A percentile compares a stretch with the other conserved stretches of the same genome.
phyloP scores from a whole-genome alignment of 2,888 invertebrate genomes.

The Apodemia duryi region DNA sequence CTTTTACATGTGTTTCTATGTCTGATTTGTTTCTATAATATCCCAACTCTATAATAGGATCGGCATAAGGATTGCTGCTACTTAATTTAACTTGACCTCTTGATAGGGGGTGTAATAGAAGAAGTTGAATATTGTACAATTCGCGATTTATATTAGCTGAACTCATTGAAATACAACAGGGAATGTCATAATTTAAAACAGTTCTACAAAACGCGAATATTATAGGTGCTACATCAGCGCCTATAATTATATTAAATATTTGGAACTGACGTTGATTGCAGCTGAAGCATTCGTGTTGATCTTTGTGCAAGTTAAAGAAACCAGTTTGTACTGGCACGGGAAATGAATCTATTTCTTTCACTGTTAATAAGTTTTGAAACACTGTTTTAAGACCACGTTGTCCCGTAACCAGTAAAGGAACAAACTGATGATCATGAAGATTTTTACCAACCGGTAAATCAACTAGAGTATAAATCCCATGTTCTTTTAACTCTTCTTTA shows the following conservation, averaged over 20 bases:
- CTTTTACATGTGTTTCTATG: constrained; percentile 41
- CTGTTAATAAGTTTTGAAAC: background rate
- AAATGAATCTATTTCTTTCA: constrained; percentile 2
- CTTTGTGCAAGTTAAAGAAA: background rate
- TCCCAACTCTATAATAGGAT: constrained; percentile 55
- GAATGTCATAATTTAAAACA: constrained; percentile 39
- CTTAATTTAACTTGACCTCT: constrained; percentile 52
- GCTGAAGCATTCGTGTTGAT: constrained; percentile 12
- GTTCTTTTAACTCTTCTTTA: constrained; percentile 40
- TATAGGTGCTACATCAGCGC: constrained; percentile 46
- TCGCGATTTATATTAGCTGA: constrained; percentile 46
- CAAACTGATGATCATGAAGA: constrained; percentile 7
- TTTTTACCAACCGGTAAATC: constrained; percentile 13
- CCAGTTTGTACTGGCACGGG: constrained; percentile 6
- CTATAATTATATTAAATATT: constrained; percentile 51
- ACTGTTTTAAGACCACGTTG: background rate
- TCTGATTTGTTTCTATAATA: constrained; percentile 50
- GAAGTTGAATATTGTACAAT: constrained; percentile 41
- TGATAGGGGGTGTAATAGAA: constrained; percentile 55
- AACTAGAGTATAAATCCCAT: background rate
- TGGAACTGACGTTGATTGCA: constrained; percentile 51
- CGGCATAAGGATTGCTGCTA: constrained; percentile 49
- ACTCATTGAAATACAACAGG: constrained; percentile 44
- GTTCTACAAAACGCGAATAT: constrained; percentile 41
- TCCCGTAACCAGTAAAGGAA: background rate